Evolutionary conservation across 2,113 vertebrate species (phyloP).

Genomic region (Cyprichromis sp.): DNA sequence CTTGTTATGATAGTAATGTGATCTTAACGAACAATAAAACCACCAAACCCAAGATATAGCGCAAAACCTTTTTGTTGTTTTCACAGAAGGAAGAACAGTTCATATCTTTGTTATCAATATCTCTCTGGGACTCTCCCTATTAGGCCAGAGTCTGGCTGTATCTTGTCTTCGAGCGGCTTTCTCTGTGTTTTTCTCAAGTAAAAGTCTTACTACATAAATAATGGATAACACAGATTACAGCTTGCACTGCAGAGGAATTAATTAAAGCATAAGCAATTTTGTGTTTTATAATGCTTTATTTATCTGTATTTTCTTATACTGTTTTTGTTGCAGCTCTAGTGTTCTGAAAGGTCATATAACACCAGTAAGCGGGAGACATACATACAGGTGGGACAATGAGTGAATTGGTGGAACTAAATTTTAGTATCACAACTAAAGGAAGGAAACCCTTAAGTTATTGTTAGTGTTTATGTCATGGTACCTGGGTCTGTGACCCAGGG

Average conservation of each 20-base stretch:
- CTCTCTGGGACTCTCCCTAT: neutral
- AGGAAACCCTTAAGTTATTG: neutral
- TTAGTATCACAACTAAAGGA: neutral
- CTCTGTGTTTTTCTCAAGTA: neutral
- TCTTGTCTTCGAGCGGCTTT: neutral
- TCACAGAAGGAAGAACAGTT: neutral
- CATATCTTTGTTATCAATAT: neutral
- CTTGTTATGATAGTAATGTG: neutral
- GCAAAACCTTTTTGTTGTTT: neutral
- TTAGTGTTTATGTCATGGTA: neutral
- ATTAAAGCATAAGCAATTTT: neutral
- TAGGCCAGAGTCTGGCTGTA: neutral
- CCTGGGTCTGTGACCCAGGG: neutral
- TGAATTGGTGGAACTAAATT: rapidly evolving
- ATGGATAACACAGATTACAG: neutral
- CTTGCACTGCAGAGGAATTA: rapidly evolving
- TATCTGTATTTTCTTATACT: rapidly evolving
- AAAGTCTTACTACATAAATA: neutral
- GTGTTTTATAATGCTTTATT: neutral
- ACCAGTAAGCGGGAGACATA: neutral
- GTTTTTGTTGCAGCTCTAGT: neutral
- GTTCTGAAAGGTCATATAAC: neutral
- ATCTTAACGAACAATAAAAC: neutral
- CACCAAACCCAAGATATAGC: neutral
- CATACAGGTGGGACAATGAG: neutral